These are phyloP conservation scores for Thalassaphorura encarpata DNA, from an alignment of 1,140 invertebrate genomes.

Conservation along the genomic window DNA sequence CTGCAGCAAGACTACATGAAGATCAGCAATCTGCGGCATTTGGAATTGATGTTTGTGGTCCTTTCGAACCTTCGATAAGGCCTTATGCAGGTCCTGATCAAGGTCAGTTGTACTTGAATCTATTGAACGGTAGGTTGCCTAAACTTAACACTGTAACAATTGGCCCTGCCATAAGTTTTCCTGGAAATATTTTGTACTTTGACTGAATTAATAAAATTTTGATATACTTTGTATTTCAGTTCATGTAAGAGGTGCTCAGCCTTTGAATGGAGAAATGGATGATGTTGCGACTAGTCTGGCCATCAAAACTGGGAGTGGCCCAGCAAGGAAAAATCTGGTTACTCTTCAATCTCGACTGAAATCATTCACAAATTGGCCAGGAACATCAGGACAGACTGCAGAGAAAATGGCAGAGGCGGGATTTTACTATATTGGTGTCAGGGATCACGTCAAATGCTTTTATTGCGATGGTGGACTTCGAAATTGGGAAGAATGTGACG, in stretches of 20 bases:
- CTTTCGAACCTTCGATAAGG: slow-evolving; percentile 6
- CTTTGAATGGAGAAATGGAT: slow-evolving; percentile 20
- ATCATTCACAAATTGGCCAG: slow-evolving; percentile 29
- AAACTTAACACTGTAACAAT: too few species aligned
- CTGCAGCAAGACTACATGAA: slow-evolving; percentile 4
- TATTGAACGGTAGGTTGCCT: too few species aligned
- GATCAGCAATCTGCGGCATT: not conserved
- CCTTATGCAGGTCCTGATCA: not conserved
- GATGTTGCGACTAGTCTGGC: slow-evolving; percentile 23
- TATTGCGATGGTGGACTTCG: slow-evolving; percentile 78
- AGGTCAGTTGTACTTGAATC: too few species aligned
- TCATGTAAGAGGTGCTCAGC: slow-evolving; percentile 22
- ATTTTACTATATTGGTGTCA: slow-evolving; percentile 30
- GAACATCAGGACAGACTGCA: slow-evolving; percentile 11
- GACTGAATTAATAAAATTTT: not conserved
- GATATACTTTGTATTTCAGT: slow-evolving; percentile 11
- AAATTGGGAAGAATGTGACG: slow-evolving; percentile 73
- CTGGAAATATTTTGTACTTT: not conserved
- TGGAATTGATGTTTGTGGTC: slow-evolving; percentile 30
- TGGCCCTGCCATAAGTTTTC: not conserved
- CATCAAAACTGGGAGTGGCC: slow-evolving; percentile 24
- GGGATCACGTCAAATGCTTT: slow-evolving; percentile 76
- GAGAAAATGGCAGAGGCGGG: slow-evolving; percentile 30
- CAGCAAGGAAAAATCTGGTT: slow-evolving; percentile 18
- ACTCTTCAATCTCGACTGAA: slow-evolving; percentile 21